Conservation (phyloP, 2,888 invertebrate genomes). For the Mamestra brassicae region DNA sequence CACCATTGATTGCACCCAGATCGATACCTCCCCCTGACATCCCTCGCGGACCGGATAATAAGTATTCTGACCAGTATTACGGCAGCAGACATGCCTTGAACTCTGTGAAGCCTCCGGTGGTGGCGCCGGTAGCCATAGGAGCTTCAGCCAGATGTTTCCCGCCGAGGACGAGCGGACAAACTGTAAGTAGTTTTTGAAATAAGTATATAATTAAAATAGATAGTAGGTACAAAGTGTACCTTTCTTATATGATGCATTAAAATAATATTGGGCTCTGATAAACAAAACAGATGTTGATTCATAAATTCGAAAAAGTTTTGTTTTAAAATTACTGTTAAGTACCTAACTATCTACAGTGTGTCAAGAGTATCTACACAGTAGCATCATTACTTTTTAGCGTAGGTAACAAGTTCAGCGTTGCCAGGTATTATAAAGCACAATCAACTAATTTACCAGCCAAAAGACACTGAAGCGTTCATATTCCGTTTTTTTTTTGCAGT, state of each 20-base stretch:
- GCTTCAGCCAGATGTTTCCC: not conserved
- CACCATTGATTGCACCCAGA: constrained; percentile 76
- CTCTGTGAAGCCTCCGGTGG: constrained; percentile 82
- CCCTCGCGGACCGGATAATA: constrained; percentile 79
- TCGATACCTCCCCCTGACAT: constrained; percentile 80
- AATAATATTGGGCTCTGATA: not conserved
- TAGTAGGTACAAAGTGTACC: no score
- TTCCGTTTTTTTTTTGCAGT: constrained; percentile 4
- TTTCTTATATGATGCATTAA: no score
- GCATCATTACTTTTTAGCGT: no score
- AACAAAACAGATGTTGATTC: not conserved
- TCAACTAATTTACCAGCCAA: not conserved
- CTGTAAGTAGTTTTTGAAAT: not conserved
- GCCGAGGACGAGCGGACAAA: not conserved
- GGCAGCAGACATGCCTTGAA: constrained; percentile 71
- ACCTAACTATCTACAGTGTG: not conserved
- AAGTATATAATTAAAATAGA: no score
- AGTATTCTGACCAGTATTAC: constrained; percentile 80
- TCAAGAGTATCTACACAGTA: no score
- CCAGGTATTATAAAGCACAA: not conserved
- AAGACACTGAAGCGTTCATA: not conserved
- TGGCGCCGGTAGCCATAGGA: constrained; percentile 78
- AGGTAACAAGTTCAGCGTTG: not conserved
- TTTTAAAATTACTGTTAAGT: not conserved
- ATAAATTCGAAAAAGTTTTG: no score